phyloP scores from a whole-genome alignment of 2,888 invertebrate species.

The Parnassius apollo region DNA sequence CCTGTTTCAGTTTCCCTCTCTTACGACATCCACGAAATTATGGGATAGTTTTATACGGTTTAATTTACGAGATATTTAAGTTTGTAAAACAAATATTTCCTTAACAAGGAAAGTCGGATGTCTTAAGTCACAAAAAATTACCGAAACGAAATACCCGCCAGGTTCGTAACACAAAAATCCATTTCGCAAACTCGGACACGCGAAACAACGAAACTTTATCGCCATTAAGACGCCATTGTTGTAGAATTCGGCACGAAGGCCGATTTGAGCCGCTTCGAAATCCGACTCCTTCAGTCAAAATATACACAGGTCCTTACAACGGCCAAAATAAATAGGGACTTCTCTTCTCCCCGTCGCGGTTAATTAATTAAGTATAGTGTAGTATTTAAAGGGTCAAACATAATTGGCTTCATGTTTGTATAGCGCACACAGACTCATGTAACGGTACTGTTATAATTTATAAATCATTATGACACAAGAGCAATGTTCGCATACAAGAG shows the following conservation, averaged over 20 bases:
- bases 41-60: too few relatives aligned
- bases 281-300: conserved; percentile 38
- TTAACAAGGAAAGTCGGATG: conserved; percentile 7
- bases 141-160: conserved; percentile 30
- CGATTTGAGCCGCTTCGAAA: conserved; percentile 40
- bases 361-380: not conserved
- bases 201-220: conserved; percentile 36
- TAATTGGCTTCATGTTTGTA: conserved; percentile 21
- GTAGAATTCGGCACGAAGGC: conserved; percentile 47
- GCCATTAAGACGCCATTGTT: conserved; percentile 41
- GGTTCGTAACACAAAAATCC: conserved; percentile 36
- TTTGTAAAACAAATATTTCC: not conserved
- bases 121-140: conserved; percentile 6
- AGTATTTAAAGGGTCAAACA: conserved; percentile 20
- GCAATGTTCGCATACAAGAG: conserved; percentile 31
- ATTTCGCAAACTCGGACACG: conserved; percentile 29
- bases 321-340: conserved; percentile 25
- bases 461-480: conserved; percentile 35
- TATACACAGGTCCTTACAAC: conserved; percentile 33
- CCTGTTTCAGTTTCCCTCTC: too few relatives aligned
- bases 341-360: conserved; percentile 1
- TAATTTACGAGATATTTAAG: too few relatives aligned
- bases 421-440: conserved; percentile 16
- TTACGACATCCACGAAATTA: too few relatives aligned
- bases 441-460: conserved; percentile 35